Conservation (phyloP, 2,113 vertebrate genomes). For the Protomyctophum bolini region DNA sequence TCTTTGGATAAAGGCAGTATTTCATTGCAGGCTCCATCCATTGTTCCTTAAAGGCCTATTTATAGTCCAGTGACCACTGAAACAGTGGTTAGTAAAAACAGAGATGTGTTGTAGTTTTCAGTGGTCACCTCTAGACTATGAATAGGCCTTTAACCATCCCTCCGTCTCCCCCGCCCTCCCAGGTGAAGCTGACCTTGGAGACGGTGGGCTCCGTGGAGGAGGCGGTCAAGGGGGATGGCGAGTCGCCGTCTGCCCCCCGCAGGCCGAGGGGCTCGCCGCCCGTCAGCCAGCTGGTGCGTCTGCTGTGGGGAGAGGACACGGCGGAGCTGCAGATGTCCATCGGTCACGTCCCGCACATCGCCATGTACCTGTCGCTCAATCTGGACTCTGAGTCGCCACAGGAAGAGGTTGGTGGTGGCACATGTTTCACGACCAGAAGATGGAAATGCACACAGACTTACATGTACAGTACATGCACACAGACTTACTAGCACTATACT, state of each 20-base stretch:
- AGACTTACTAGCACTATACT: too few relatives aligned
- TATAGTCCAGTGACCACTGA: too few relatives aligned
- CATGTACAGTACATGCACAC: too few relatives aligned
- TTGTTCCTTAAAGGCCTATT: too few relatives aligned
- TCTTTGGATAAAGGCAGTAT: too few relatives aligned
- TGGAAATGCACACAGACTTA: too few relatives aligned
- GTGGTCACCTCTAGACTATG: too few relatives aligned
- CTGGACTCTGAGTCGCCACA: conserved; percentile 84
- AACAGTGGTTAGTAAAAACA: too few relatives aligned
- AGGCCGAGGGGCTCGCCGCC: conserved; percentile 64
- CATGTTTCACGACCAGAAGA: not conserved
- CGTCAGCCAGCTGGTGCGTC: conserved; percentile 84
- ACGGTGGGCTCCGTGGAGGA: conserved; percentile 63
- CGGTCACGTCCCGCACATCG: conserved; percentile 82
- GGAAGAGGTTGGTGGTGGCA: conserved; percentile 86
- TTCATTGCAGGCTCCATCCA: too few relatives aligned
- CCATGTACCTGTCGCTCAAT: conserved; percentile 90
- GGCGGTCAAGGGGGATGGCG: conserved; percentile 46
- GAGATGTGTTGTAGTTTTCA: too few relatives aligned
- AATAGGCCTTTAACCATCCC: not conserved
- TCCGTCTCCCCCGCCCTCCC: not conserved
- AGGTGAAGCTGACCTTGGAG: conserved; percentile 95
- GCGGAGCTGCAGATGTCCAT: conserved; percentile 77
- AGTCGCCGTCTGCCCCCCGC: conserved; percentile 15
- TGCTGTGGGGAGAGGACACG: conserved; percentile 86